phyloP scores from a whole-genome alignment of 2,797 vertebrate genomes.

The Diglossa cyanea region DNA sequence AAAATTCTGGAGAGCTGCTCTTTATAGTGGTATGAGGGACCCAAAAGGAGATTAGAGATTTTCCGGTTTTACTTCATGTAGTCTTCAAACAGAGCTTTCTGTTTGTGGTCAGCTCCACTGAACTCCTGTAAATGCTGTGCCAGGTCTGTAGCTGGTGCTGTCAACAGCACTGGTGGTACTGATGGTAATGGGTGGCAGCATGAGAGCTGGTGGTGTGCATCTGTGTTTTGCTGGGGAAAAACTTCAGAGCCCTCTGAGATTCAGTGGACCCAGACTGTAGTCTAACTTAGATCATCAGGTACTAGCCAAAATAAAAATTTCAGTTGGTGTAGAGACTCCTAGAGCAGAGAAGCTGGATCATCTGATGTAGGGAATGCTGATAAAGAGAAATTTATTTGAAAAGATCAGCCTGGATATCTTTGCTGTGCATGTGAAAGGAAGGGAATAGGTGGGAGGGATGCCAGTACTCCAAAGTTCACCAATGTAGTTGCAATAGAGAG shows the following conservation, averaged over 20 bases:
- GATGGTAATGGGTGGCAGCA: neutral
- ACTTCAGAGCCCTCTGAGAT: neutral
- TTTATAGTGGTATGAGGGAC: neutral
- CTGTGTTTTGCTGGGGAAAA: neutral
- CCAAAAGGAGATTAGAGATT: neutral
- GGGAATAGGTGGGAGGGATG: neutral
- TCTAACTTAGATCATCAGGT: neutral
- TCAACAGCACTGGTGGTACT: rapidly evolving
- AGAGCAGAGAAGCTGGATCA: neutral
- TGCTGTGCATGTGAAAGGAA: neutral
- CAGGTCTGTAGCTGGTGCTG: neutral
- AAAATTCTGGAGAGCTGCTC: neutral
- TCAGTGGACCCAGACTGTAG: neutral
- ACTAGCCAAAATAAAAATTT: neutral
- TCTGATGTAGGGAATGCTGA: neutral
- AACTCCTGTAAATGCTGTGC: neutral
- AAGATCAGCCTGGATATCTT: neutral
- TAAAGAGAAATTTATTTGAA: neutral
- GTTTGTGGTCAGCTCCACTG: neutral
- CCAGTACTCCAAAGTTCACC: neutral
- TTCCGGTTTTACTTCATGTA: neutral
- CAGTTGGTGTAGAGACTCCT: neutral
- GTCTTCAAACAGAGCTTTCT: neutral
- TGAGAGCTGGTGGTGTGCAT: neutral
- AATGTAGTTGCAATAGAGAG: neutral